phyloP scores from a whole-genome alignment of 1,140 invertebrate species.

The Pachypeltis micranthus region DNA sequence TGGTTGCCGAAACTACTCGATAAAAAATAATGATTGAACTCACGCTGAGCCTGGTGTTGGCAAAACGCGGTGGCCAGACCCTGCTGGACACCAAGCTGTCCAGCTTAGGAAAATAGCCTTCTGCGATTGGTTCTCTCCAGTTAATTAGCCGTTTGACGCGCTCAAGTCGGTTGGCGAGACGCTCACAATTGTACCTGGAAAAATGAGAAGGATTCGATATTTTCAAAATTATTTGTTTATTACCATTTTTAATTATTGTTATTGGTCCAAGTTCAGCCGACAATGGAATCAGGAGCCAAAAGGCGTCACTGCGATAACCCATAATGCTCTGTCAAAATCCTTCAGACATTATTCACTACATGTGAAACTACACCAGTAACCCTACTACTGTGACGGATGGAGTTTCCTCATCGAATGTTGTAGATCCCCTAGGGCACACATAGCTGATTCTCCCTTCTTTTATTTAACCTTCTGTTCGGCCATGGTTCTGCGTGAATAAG shows the following conservation, averaged over 20 bases:
- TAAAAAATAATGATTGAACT: slow-evolving; percentile 17
- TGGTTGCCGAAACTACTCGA: not conserved
- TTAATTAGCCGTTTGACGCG: slow-evolving; percentile 46
- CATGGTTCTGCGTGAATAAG: no score
- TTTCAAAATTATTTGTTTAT: not conserved
- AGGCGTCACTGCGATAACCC: no score
- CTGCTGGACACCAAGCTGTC: slow-evolving; percentile 50
- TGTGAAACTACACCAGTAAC: no score
- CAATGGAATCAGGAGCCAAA: no score
- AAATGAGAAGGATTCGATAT: slow-evolving; percentile 14
- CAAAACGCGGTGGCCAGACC: slow-evolving; percentile 48
- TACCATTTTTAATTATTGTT: not conserved
- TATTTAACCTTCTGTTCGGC: no score
- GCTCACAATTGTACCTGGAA: slow-evolving; percentile 55
- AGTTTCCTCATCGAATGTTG: no score
- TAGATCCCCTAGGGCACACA: no score
- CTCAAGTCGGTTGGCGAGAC: slow-evolving; percentile 47
- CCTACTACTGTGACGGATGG: no score
- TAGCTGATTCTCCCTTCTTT: no score
- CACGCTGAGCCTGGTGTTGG: slow-evolving; percentile 40
- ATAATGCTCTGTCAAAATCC: no score
- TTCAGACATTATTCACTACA: no score
- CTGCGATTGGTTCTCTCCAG: slow-evolving; percentile 46
- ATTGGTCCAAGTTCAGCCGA: no score
- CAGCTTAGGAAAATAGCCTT: slow-evolving; percentile 62